These are phyloP conservation scores for Mayetiola destructor DNA, from an alignment of 2,888 invertebrate species.

Conservation along the genomic window DNA sequence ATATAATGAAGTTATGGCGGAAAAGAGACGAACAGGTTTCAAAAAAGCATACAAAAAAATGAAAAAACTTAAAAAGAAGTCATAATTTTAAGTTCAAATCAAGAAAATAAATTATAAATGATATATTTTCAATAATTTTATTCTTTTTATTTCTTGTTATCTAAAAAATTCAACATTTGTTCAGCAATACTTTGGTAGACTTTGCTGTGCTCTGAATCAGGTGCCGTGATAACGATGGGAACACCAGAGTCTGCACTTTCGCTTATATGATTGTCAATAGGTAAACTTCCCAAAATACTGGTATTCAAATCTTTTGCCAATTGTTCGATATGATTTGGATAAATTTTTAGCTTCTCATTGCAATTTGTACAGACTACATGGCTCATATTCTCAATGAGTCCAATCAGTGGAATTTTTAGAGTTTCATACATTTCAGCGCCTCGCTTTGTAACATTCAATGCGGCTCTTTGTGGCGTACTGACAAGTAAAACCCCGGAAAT, in stretches of 20 bases:
- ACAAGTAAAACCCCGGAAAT: conserved; percentile 80
- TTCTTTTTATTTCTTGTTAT: conserved; percentile 4
- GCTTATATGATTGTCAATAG: conserved; percentile 28
- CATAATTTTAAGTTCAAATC: conserved; percentile 22
- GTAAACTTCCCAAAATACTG: conserved; percentile 46
- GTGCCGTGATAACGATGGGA: conserved; percentile 28
- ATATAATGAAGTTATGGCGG: conserved; percentile 60
- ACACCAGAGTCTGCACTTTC: conserved; percentile 31
- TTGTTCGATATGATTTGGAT: conserved; percentile 49
- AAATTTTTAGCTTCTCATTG: conserved; percentile 53
- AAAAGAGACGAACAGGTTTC: conserved; percentile 51
- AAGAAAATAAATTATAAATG: neutral
- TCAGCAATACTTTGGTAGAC: conserved; percentile 23
- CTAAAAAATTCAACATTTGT: conserved; percentile 19
- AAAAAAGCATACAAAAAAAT: conserved; percentile 62
- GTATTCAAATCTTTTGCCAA: conserved; percentile 51
- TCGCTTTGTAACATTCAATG: conserved; percentile 69
- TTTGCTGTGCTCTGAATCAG: conserved; percentile 27
- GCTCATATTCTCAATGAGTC: conserved; percentile 87
- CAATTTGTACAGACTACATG: conserved; percentile 64
- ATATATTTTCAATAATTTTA: neutral
- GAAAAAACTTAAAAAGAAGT: conserved; percentile 48
- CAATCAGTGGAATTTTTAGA: conserved; percentile 66
- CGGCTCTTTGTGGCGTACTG: conserved; percentile 81
- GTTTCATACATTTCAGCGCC: conserved; percentile 81